phyloP scores from a whole-genome alignment of 2,113 vertebrate species.

The Sardina pilchardus region DNA sequence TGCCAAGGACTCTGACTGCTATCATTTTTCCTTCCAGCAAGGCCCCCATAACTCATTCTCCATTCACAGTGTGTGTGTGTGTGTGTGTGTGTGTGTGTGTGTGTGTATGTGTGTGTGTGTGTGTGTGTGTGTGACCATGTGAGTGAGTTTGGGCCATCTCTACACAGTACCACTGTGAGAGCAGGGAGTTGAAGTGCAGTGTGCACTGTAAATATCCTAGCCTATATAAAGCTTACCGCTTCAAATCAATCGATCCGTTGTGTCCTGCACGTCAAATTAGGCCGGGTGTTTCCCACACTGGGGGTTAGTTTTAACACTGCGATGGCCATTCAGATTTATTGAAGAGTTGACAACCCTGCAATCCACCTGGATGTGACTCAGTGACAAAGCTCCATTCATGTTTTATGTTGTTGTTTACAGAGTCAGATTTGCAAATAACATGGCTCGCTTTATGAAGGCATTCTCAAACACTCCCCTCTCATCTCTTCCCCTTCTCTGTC shows the following conservation, averaged over 20 bases:
- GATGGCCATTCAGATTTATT: not conserved
- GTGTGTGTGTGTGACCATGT: not conserved
- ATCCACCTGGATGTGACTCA: not conserved
- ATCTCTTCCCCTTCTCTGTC: not conserved
- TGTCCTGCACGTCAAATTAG: not conserved
- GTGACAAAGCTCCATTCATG: not conserved
- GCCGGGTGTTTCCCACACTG: not conserved
- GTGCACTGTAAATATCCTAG: constrained; percentile 11
- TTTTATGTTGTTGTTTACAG: not conserved
- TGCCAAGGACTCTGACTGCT: constrained; percentile 1
- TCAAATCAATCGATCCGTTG: not conserved
- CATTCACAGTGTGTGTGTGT: not conserved
- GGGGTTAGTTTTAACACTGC: not conserved
- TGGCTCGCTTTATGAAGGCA: not conserved
- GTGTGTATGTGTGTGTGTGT: not conserved
- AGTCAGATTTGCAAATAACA: not conserved
- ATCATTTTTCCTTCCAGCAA: not conserved
- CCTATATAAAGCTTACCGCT: not conserved
- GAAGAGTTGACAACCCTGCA: not conserved
- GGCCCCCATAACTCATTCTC: not conserved
- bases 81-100: not conserved
- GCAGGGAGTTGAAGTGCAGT: not conserved
- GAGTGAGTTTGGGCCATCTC: not conserved
- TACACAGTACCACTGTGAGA: not conserved
- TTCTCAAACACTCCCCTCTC: not conserved